Evolutionary conservation across 2,113 vertebrate species (phyloP).

Genomic region (Caloenas nicobarica): DNA sequence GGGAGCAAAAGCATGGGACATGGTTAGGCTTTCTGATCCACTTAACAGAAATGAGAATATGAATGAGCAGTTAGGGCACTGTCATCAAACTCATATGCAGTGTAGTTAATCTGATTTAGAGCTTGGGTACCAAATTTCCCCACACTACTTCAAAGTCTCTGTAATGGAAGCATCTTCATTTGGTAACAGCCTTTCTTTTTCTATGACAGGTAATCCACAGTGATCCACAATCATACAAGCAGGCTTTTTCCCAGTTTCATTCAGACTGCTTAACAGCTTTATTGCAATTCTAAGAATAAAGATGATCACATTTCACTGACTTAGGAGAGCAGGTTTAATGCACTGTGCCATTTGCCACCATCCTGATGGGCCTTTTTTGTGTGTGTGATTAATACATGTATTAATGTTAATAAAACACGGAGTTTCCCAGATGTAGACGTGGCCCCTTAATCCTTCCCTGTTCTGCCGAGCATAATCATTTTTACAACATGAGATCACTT

Average conservation of each 20-base stretch:
- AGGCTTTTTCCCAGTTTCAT: neutral
- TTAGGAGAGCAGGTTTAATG: neutral
- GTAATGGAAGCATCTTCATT: neutral
- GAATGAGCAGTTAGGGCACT: neutral
- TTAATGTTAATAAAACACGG: slow-evolving; percentile 5
- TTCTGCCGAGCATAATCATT: slow-evolving; percentile 67
- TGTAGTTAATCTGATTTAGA: neutral
- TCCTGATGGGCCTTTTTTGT: neutral
- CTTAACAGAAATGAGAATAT: neutral
- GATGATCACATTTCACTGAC: neutral
- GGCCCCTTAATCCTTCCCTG: slow-evolving; percentile 58
- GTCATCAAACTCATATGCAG: accelerated
- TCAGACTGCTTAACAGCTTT: neutral
- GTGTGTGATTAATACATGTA: neutral
- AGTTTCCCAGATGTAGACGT: neutral
- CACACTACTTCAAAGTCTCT: neutral
- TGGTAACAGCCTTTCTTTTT: neutral
- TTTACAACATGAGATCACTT: slow-evolving; percentile 68
- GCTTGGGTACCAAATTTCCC: neutral
- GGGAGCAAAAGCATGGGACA: neutral
- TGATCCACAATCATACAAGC: neutral
- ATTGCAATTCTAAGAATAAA: neutral
- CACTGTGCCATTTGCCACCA: neutral
- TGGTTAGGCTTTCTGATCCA: neutral
- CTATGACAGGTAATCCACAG: neutral